Evolutionary conservation across 2,888 invertebrate species (phyloP), one percentile per base, ranked within the genome.

Genomic region (Entomobrya proxima): DNA sequence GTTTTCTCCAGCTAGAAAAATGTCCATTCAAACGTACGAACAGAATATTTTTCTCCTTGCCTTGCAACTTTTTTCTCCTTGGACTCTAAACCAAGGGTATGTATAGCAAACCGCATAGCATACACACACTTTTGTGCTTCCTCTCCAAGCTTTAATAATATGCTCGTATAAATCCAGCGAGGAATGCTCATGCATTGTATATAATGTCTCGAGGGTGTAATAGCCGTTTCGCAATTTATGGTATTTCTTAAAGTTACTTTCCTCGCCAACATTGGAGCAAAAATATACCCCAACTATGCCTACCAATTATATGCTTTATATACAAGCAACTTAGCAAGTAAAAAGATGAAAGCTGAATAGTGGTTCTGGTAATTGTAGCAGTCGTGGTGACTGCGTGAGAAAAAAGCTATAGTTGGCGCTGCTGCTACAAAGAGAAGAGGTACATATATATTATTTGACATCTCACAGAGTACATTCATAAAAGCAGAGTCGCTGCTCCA

Each of bases 171-270:
- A 52, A 52, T 52, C 52, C 52, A 52, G 9, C 7, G 52, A 52
- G 52, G 76, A 52, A 47, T 64, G 50, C 86, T 80, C 61, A 80
- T 87, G 86, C 88, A 86, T 87, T 88, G 82, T 86, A 79, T 86
- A 84, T 85, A 88, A 86, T 88, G 88, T 88, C 88, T 88, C 89
- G 76, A 88, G 89, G 88, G 89, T 88, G 86, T 88, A 89, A 85
- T 89, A 89, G 87, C 87, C 88, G 84, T 86, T 88, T 88, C 78
- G 86, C 88, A 88, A 89, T 89, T 89, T 89, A 89, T 89, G 87
- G 84, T 85, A 85, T 89, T 87, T 82, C 58, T 72, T 78, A 47
- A 64, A 64, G 44, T 78, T 78, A 78, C 78, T 47, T 78, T 78
- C 64, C 30, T 61, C 61, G 32, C 30, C 61, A 61, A 30, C 52